These are phyloP conservation scores for Stichopus chloronotus DNA, from an alignment of 35 echinoderm and acorn worm species.

Conservation along the genomic window DNA sequence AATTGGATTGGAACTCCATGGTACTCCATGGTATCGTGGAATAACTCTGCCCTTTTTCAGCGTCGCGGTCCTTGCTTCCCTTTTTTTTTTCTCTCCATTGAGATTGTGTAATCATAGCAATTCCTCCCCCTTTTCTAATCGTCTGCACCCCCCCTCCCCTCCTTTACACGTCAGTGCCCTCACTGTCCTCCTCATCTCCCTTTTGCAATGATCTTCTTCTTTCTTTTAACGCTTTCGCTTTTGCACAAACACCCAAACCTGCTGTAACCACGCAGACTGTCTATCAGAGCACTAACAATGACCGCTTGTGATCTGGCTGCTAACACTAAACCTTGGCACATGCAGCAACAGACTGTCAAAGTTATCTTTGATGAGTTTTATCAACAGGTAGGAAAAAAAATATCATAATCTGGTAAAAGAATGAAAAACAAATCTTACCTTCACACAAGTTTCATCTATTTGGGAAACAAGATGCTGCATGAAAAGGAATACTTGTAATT, in stretches of 20 bases:
- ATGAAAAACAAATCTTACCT: too few relatives aligned
- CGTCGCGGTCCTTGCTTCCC: too few relatives aligned
- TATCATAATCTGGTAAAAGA: too few relatives aligned
- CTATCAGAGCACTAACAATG: constrained; percentile 84
- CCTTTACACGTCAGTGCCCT: neutral
- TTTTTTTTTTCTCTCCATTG: neutral
- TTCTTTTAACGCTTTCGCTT: neutral
- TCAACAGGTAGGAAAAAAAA: constrained; percentile 78
- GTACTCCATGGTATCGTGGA: too few relatives aligned
- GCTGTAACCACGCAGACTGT: constrained; percentile 60
- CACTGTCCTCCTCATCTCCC: neutral
- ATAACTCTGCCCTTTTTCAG: too few relatives aligned
- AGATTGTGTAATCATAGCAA: neutral
- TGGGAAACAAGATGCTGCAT: too few relatives aligned
- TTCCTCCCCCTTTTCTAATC: neutral
- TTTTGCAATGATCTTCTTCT: neutral
- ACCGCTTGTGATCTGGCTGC: constrained; percentile 97
- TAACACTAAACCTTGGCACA: constrained; percentile 92
- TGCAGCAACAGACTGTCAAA: constrained; percentile 97
- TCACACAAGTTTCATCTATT: too few relatives aligned
- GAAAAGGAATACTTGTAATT: too few relatives aligned
- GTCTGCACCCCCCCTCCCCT: neutral
- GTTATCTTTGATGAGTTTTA: constrained; percentile 99
- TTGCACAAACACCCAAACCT: constrained; percentile 23
- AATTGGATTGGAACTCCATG: too few relatives aligned